phyloP scores from a whole-genome alignment of 2,113 vertebrate genomes.

The Sialia sialis region DNA sequence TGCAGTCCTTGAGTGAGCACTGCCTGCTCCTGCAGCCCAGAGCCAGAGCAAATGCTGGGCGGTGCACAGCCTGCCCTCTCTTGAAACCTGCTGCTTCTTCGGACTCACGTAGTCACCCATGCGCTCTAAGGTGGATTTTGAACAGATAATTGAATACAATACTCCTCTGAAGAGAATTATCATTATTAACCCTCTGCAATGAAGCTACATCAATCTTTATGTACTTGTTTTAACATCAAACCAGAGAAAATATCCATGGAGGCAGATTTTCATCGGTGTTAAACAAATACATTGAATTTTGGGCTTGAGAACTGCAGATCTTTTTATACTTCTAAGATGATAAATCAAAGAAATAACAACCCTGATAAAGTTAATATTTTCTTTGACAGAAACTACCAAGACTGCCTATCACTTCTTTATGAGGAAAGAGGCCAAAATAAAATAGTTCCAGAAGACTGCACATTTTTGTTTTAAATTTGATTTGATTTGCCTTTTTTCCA shows the following conservation, averaged over 20 bases:
- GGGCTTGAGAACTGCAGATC: background rate
- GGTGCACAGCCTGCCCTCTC: background rate
- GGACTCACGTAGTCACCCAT: background rate
- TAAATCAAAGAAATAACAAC: background rate
- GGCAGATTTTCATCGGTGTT: background rate
- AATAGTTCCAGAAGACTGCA: background rate
- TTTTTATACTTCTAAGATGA: background rate
- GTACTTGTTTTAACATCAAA: background rate
- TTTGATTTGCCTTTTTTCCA: background rate
- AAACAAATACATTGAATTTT: background rate
- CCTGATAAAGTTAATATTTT: background rate
- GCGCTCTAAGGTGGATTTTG: constrained; percentile 12
- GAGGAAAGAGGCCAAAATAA: background rate
- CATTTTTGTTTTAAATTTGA: background rate
- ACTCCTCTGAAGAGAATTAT: background rate
- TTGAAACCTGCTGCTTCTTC: background rate
- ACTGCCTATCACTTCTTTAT: background rate
- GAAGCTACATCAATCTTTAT: background rate
- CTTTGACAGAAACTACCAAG: background rate
- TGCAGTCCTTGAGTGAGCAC: background rate
- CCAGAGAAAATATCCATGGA: background rate
- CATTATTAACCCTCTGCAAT: constrained; percentile 1
- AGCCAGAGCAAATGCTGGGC: background rate
- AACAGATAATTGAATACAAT: constrained; percentile 19
- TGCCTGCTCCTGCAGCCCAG: background rate